Percentiles rank a stretch among this genome's conserved stretches.
Evolutionary conservation across 2,888 invertebrate species (phyloP).

Genomic region (Limnephilus lunatus): DNA sequence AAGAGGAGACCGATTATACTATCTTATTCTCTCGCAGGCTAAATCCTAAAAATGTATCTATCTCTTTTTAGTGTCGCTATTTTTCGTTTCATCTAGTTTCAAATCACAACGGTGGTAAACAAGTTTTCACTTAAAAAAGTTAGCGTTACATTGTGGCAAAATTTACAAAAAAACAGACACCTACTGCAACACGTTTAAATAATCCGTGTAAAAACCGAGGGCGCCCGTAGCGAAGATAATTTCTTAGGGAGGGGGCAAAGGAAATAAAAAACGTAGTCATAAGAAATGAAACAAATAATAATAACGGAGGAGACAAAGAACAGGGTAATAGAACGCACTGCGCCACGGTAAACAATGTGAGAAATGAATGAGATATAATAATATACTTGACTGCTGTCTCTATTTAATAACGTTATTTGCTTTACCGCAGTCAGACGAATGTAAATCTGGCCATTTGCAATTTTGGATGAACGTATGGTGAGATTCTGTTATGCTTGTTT

Average conservation of each 20-base stretch:
- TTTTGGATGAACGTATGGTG: neutral
- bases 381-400: neutral
- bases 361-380: neutral
- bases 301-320: constrained; percentile 23
- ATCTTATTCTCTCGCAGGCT: too few relatives aligned
- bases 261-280: constrained; percentile 21
- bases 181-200: neutral
- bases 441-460: neutral
- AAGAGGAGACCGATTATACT: too few relatives aligned
- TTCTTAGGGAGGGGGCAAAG: neutral
- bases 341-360: neutral
- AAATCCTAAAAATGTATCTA: too few relatives aligned
- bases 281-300: constrained; percentile 26
- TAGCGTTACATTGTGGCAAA: neutral
- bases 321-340: constrained; percentile 3
- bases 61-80: too few relatives aligned
- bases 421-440: constrained; percentile 18
- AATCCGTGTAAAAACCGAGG: neutral
- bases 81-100: too few relatives aligned
- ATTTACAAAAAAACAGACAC: neutral
- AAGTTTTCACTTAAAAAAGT: too few relatives aligned
- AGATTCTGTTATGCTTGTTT: neutral
- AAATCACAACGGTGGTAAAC: too few relatives aligned
- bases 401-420: neutral
- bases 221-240: constrained; percentile 20